Conservation (phyloP, 2,113 vertebrate species). For the Murina feae region DNA sequence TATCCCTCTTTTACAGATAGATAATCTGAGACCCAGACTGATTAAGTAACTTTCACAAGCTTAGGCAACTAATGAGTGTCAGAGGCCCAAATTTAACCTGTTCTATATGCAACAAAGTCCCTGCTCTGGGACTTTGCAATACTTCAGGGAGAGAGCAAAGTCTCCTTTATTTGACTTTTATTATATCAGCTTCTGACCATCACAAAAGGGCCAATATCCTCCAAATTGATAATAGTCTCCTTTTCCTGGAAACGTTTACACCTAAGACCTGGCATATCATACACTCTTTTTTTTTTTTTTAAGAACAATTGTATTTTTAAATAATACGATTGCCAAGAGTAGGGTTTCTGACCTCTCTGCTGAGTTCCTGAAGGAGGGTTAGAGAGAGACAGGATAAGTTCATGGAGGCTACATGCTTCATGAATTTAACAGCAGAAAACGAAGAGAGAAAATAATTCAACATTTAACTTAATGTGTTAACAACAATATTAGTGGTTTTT, state of each 20-base stretch:
- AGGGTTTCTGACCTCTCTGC: background rate
- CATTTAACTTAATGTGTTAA: background rate
- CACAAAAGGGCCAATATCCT: background rate
- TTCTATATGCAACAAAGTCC: background rate
- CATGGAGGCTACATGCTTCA: background rate
- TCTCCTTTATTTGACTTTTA: background rate
- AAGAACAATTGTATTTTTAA: background rate
- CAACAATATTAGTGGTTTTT: background rate
- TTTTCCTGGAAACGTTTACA: background rate
- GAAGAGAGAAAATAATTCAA: background rate
- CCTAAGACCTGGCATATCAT: background rate
- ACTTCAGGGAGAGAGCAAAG: background rate
- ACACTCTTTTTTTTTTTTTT: background rate
- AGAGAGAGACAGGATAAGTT: background rate
- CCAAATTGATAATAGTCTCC: background rate
- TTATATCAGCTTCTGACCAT: background rate
- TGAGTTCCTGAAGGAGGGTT: background rate
- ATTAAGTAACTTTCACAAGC: background rate
- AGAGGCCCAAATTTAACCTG: background rate
- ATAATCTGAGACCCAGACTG: background rate
- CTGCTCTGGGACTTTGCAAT: background rate
- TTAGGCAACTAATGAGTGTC: background rate
- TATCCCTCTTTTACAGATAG: background rate
- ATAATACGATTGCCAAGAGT: background rate
- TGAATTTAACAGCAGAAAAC: background rate